Base-by-base conservation (phyloP, 2,888 invertebrate species). In the Hesperia comma region DNA sequence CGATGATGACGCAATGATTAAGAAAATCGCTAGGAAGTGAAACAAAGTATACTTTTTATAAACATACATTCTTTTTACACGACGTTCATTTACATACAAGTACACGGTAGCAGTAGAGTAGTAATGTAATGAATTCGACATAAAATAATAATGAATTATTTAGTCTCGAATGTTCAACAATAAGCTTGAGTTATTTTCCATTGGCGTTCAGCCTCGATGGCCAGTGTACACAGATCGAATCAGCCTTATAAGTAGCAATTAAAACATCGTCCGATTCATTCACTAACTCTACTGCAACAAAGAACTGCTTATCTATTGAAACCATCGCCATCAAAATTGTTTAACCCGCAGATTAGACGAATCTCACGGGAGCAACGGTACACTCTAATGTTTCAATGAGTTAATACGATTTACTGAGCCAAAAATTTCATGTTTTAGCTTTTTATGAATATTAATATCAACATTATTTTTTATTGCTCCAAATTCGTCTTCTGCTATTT, bases 301-400 rank as follows among this genome's bases (percentile, higher is more conserved):
- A 75, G 75, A 76, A 71, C 62, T 68, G 69, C 55, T 77, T 80
- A 81, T 81, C 81, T 81, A 79, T 80, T 67, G 74, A 73, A 78
- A 75, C 75, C 81, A 81, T 80, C 80, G 72, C 74, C 70, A 72
- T 61, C 67, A 72, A 74, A 76, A 77, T 74, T 72, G 72, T 73
- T 74, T 75, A 61, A 63, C 51, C 61, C 60, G 43, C 70, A 68
- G 71, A 73, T 72, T 70, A 72, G 72, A 68, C 68, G 70, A 71
- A 70, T 75, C 76, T 74, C 77, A 75, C 76, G 74, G 73, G 70
- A 60, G 74, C 72, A 72, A 74, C 75, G 73, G 75, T 74, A 72
- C 71, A 68, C 71, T 74, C 72, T 76, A 76, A 76, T 75, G 76
- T 75, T 75, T 75, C 76, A 75, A 73, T 75, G 75, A 74, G 71